Conservation (phyloP, 2,888 invertebrate species). For the Drosophila acutilabella region DNA sequence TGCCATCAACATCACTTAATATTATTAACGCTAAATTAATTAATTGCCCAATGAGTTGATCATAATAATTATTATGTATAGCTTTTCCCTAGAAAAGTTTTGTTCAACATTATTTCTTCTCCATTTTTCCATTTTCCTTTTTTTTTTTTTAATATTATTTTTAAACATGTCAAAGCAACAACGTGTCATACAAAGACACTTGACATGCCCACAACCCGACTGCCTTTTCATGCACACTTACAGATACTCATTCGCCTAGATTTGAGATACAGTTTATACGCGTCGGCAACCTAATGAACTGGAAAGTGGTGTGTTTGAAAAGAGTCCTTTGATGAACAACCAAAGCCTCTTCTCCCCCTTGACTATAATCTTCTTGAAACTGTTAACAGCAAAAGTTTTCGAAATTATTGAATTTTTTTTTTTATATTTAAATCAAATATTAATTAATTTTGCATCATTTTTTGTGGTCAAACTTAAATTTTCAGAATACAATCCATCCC, state of each 20-base stretch:
- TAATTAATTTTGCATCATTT: not conserved
- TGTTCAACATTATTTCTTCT: conserved; percentile 10
- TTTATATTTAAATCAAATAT: too few species aligned
- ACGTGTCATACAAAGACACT: conserved; percentile 33
- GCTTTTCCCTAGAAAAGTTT: conserved; percentile 29
- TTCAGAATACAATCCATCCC: not conserved
- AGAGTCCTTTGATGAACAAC: conserved; percentile 67
- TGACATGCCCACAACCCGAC: not conserved
- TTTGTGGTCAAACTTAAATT: not conserved
- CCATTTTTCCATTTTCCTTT: conserved; percentile 9
- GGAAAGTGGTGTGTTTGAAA: conserved; percentile 74
- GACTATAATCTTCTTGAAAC: not conserved
- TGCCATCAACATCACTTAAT: conserved; percentile 12
- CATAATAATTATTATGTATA: conserved; percentile 46
- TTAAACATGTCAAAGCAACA: conserved; percentile 68
- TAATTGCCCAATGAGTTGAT: conserved; percentile 83
- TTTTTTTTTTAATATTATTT: conserved; percentile 54
- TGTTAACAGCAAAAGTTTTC: conserved; percentile 2
- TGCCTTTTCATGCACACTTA: not conserved
- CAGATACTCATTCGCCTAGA: conserved; percentile 58
- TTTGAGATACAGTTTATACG: conserved; percentile 51
- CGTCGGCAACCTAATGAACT: conserved; percentile 69
- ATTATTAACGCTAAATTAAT: conserved; percentile 84
- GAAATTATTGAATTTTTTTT: conserved; percentile 46
- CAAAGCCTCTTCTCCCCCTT: conserved; percentile 1